Evolutionary conservation across 2,888 invertebrate genomes (phyloP), one percentile per base, ranked within the genome.

Genomic region (Lithophane socia): DNA sequence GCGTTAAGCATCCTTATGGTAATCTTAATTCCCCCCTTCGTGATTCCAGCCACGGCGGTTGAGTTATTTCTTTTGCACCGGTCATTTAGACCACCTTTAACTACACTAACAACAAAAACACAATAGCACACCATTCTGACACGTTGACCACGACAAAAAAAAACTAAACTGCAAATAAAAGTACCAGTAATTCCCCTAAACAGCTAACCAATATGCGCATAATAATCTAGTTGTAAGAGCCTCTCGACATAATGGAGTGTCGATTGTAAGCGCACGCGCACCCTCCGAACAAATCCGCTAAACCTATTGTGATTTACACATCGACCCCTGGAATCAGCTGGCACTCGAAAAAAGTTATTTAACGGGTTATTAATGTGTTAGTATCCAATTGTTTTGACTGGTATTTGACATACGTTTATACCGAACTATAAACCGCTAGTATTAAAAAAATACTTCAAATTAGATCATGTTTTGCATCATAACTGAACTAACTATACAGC

Each of bases 241-340:
- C 92, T 92, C 96, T 96, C 93, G 92, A 94, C 92, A 94, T 96
- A 96, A 96, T 95, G 90, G 94, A 95, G 94, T 91, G 94, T 86
- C 90, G 90, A 90, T 91, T 89, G 86, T 87, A 88, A 88, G 90
- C 92, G 92, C 93, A 83, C 86, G 90, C 92, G 92, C 92, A 90
- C 90, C 88, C 90, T 77, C 81, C 80, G 84, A 12, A 85, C 88
- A 91, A 93, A 93, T 93, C 94, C 92, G 84, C 89, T 94, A 94
- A 95, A 86, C 91, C 94, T 85, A 94, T 95, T 96, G 94, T 95
- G 91, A 91, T 90, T 91, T 68, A 78, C 86, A 91, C 88, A 85
- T 89, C 84, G 85, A 85, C 88, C 88, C 87, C 88, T 66, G 47
- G 80, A 88, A 93, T 95, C 95, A 94, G 95, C 94, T 94, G 95